Percentiles rank a stretch among this genome's conserved stretches.
Conservation (phyloP, 2,888 invertebrate species). For the Dryobota labecula region DNA sequence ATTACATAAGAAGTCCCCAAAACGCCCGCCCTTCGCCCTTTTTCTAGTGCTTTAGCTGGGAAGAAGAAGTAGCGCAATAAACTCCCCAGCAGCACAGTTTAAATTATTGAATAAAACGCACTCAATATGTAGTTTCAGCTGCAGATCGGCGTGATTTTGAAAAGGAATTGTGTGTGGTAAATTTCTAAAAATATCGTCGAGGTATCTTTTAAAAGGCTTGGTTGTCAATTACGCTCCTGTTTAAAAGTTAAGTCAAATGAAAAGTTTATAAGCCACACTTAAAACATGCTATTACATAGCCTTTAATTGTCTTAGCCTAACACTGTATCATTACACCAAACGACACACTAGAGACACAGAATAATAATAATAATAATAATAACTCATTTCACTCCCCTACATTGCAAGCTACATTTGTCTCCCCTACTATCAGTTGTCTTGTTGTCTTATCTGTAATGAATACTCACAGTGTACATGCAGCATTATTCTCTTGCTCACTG, state of each 20-base stretch:
- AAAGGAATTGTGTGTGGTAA: background rate
- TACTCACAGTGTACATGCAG: conserved; percentile 97
- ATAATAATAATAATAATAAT: conserved; percentile 46
- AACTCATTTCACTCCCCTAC: conserved; percentile 39
- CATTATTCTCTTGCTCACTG: conserved; percentile 97
- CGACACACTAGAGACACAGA: conserved; percentile 33
- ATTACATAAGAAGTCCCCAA: no score
- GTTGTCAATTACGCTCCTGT: background rate
- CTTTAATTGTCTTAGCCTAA: background rate
- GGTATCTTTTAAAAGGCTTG: background rate
- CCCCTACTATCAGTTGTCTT: conserved; percentile 39
- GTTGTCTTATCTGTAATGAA: conserved; percentile 49
- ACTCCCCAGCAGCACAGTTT: no score
- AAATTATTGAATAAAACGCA: background rate
- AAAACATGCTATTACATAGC: background rate
- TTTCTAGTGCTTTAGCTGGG: no score
- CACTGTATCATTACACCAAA: conserved; percentile 2
- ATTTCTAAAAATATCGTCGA: background rate
- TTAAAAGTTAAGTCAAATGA: background rate
- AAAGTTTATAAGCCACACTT: background rate
- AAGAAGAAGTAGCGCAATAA: no score
- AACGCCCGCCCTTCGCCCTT: no score
- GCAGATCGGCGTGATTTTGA: background rate
- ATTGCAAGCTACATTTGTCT: conserved; percentile 45
- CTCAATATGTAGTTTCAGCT: background rate